phyloP scores from a whole-genome alignment of 2,888 invertebrate species.

The Calameuta idolon region DNA sequence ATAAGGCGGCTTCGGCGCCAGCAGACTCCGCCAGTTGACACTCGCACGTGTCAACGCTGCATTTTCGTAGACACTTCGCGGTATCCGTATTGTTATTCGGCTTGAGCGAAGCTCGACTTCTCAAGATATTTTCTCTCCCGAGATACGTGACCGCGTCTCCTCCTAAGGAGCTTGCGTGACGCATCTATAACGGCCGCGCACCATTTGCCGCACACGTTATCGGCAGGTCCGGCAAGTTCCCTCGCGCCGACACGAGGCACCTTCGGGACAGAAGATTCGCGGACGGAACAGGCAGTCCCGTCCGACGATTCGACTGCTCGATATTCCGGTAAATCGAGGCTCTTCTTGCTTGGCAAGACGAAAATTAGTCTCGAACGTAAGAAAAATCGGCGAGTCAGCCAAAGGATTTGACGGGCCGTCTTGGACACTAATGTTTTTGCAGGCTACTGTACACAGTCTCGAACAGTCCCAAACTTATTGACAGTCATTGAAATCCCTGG shows the following conservation, averaged over 20 bases:
- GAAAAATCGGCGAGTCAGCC: not conserved
- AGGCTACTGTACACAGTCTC: not conserved
- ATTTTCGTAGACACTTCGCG: not conserved
- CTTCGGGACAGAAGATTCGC: too few species aligned
- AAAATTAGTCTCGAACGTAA: not conserved
- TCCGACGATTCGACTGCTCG: too few species aligned
- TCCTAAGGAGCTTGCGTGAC: not conserved
- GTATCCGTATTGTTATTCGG: not conserved
- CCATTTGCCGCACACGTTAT: not conserved
- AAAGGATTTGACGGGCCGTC: too few species aligned
- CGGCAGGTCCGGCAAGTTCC: not conserved
- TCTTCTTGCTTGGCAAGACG: not conserved
- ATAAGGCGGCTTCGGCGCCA: too few species aligned
- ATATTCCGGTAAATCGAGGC: not conserved
- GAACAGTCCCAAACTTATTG: not conserved
- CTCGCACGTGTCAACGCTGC: not conserved
- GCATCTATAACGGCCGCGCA: not conserved
- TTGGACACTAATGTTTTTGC: not conserved
- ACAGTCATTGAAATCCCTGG: not conserved
- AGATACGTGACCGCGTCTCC: not conserved
- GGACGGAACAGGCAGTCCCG: not conserved
- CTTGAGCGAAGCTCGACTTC: not conserved
- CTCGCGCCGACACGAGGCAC: not conserved
- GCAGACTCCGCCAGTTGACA: not conserved
- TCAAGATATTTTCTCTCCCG: not conserved